Conservation (phyloP, 1,140 invertebrate genomes). For the Drosophila kikkawai region DNA sequence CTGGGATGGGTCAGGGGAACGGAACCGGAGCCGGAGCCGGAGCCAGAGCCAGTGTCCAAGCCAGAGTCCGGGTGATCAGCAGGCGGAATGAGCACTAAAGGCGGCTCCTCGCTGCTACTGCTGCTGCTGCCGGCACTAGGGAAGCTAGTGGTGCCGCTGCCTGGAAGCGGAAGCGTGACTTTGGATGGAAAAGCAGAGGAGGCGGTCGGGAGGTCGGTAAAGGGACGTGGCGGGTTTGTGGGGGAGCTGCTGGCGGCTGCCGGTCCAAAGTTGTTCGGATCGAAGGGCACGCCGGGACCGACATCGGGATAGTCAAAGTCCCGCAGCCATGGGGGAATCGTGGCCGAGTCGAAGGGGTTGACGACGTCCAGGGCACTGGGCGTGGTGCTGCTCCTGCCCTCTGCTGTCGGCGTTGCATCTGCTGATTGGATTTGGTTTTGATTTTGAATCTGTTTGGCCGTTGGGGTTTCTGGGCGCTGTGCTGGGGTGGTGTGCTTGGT, state of each 20-base stretch:
- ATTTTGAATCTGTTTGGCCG: slow-evolving; percentile 47
- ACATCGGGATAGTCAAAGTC: slow-evolving; percentile 83
- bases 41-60: not conserved
- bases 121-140: slow-evolving; percentile 14
- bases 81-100: slow-evolving; percentile 69
- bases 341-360: slow-evolving; percentile 77
- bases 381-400: slow-evolving; percentile 23
- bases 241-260: slow-evolving; percentile 30
- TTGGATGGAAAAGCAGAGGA: slow-evolving; percentile 81
- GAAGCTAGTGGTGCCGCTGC: slow-evolving; percentile 29
- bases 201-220: slow-evolving; percentile 29
- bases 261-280: slow-evolving; percentile 64
- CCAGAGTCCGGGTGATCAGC: slow-evolving; percentile 24
- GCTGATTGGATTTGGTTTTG: slow-evolving; percentile 32
- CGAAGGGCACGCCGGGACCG: slow-evolving; percentile 78
- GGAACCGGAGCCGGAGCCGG: not conserved
- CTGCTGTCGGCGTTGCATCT: slow-evolving; percentile 46
- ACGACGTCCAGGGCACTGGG: slow-evolving; percentile 33
- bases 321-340: slow-evolving; percentile 73
- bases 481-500: slow-evolving; percentile 51
- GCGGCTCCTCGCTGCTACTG: slow-evolving; percentile 55
- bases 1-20: slow-evolving; percentile 31
- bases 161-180: slow-evolving; percentile 81
- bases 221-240: slow-evolving; percentile 20
- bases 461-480: slow-evolving; percentile 23